phyloP scores from a whole-genome alignment of 1,140 invertebrate species.

The Cephus cinctus region DNA sequence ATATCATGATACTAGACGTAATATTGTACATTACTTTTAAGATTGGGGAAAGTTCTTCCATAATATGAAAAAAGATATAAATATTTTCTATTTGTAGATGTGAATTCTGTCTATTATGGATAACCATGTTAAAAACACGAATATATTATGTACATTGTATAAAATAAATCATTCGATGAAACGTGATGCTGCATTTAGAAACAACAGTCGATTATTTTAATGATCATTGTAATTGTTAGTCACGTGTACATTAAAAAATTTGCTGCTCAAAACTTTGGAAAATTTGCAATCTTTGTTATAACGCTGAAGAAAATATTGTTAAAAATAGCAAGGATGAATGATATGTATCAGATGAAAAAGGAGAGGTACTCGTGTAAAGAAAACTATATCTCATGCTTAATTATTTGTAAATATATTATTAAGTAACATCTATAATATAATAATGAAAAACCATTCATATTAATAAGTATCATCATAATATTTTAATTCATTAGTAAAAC shows the following conservation, averaged over 20 bases:
- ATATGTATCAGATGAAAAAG: no score
- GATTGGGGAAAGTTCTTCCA: neutral
- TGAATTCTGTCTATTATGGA: neutral
- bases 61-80: neutral
- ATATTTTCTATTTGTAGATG: neutral
- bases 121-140: neutral
- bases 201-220: no score
- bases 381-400: conserved; percentile 31
- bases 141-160: conserved; percentile 2
- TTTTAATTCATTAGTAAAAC: conserved; percentile 43
- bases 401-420: conserved; percentile 52
- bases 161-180: conserved; percentile 2
- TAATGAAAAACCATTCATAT: conserved; percentile 49
- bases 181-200: no score
- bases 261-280: no score
- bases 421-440: conserved; percentile 50
- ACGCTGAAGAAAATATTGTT: no score
- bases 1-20: neutral
- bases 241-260: no score
- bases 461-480: conserved; percentile 45
- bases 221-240: no score
- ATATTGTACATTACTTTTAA: neutral
- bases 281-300: no score
- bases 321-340: no score
- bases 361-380: no score